Conservation (phyloP, 2,113 vertebrate genomes). For the Tragelaphus buxtoni region DNA sequence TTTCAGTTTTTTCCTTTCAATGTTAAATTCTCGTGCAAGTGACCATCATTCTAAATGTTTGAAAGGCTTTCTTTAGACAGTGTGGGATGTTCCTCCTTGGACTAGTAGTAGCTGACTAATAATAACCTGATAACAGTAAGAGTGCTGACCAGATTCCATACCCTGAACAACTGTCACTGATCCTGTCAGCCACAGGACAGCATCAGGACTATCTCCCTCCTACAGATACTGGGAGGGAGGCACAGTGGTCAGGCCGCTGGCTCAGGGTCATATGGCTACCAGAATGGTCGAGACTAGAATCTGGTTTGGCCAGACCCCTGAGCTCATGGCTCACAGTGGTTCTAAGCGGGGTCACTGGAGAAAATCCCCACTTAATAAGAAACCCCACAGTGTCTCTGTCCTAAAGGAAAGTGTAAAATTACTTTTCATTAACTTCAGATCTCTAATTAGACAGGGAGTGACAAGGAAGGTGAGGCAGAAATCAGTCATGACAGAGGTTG, state of each 20-base stretch:
- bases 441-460: background rate
- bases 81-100: background rate
- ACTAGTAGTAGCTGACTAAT: background rate
- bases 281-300: background rate
- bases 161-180: background rate
- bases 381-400: background rate
- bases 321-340: background rate
- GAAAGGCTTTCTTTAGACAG: background rate
- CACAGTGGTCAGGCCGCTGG: background rate
- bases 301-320: background rate
- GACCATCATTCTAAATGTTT: background rate
- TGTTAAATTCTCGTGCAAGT: background rate
- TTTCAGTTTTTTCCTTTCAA: background rate
- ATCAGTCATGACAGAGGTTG: background rate
- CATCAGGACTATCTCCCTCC: background rate
- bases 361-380: background rate
- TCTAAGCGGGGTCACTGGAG: background rate
- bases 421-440: background rate
- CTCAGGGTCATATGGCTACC: background rate
- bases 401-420: background rate
- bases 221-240: background rate
- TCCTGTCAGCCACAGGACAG: background rate
- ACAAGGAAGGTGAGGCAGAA: background rate
- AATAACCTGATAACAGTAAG: background rate
- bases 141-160: background rate